Percentiles rank a stretch among this genome's conserved stretches.
Evolutionary conservation across 2,888 invertebrate genomes (phyloP).

Genomic region (Panopea generosa): DNA sequence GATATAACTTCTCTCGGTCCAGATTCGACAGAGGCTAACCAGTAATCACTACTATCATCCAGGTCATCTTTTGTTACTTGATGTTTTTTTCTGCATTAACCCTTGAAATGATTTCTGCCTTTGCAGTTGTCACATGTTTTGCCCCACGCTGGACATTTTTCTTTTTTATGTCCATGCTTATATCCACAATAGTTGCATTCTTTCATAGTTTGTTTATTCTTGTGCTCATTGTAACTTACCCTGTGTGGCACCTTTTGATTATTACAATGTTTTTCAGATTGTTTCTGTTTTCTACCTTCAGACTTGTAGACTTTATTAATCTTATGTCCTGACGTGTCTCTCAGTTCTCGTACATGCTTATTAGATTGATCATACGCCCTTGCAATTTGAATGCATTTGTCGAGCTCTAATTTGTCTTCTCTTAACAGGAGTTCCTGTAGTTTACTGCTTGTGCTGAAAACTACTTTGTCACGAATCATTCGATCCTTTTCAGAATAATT

Average conservation of each 20-base stretch:
- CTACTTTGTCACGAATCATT: slow-evolving; percentile 62
- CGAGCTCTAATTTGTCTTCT: slow-evolving; percentile 42
- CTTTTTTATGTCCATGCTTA: slow-evolving; percentile 44
- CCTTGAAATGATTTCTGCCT: slow-evolving; percentile 54
- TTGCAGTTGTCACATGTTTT: slow-evolving; percentile 52
- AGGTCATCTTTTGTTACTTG: background rate
- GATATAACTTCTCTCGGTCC: slow-evolving; percentile 1
- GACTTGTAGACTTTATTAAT: slow-evolving; percentile 8
- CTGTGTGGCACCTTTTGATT: background rate
- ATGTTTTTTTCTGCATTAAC: slow-evolving; percentile 16
- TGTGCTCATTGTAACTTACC: background rate
- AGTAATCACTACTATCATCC: slow-evolving; percentile 10
- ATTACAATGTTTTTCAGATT: background rate
- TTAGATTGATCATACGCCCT: slow-evolving; percentile 54
- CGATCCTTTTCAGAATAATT: slow-evolving; percentile 53
- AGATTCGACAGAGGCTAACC: slow-evolving; percentile 1
- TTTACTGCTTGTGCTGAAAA: slow-evolving; percentile 46
- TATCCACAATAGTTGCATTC: slow-evolving; percentile 54
- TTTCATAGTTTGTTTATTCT: background rate
- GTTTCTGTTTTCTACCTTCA: too few species aligned
- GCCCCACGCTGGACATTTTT: slow-evolving; percentile 63
- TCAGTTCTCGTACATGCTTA: slow-evolving; percentile 46
- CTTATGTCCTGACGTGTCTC: slow-evolving; percentile 21
- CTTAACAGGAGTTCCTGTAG: slow-evolving; percentile 48
- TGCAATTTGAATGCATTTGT: slow-evolving; percentile 42